Evolutionary conservation across 1,140 invertebrate species (phyloP), one percentile per base, ranked within the genome.

Genomic region (Brachionus asplanchnoidis): DNA sequence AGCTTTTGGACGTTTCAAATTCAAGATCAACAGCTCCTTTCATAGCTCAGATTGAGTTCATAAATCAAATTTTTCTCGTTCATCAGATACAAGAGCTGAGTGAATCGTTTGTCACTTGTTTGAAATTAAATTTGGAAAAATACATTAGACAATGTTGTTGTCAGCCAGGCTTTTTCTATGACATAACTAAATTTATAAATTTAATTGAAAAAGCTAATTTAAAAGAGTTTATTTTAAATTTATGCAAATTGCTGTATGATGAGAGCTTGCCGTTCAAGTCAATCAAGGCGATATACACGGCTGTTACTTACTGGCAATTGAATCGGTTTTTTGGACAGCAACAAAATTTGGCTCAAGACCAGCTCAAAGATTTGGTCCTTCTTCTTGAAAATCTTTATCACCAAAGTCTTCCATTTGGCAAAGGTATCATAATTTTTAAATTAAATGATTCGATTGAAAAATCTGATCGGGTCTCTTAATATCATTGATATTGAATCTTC

Each of bases 131-230:
- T 6, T 50, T 77, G 5, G n/a, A 26, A 23, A 36, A 23, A 1
- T 82, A 65, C 12, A 26, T 82, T 2, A 68, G 36, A 9, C n/a
- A 40, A 20, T 82, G 32, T 46, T 42, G 32, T 9, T 40, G 50
- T 20, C 20, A 82, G 26, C 79, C 79, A 8, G 79, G 79, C 7
- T 82, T 82, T 68, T 82, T 42, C 26, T 82, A 82, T 20, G 79
- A 82, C 9, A 20, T 82, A 12, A 68, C 79, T 3, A 60, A 42
- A 40, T 82, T 82, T 46, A 40, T 14, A n/a, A 23, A 36, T 42
- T 46, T 82, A 42, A 60, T 82, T 65, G 14, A 65, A 44, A 65
- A 40, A 60, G 17, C 36, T 8, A 46, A 77, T 26, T 53, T 77
- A 14, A 23, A 26, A 23, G 53, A 65, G 6, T 68, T 32, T 36